Evolutionary conservation across 2,797 vertebrate genomes (phyloP).

Genomic region (Bucorvus abyssinicus): DNA sequence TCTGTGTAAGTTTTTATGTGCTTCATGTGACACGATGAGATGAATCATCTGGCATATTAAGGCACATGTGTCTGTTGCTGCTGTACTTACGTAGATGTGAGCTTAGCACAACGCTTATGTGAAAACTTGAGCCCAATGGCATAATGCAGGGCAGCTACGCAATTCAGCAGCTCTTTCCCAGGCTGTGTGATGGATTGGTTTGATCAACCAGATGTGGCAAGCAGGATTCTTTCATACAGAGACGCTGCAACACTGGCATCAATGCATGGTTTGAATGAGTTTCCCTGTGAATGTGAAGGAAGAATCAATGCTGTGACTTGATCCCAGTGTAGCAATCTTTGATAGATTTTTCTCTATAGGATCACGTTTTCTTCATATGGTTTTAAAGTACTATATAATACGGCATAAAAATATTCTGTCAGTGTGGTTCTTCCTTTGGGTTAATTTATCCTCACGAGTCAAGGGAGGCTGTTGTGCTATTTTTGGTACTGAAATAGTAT

Average conservation of each 20-base stretch:
- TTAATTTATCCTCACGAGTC: constrained; percentile 1
- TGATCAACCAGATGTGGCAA: background rate
- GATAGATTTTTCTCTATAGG: background rate
- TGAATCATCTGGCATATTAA: background rate
- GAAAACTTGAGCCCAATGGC: background rate
- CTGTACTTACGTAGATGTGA: accelerated
- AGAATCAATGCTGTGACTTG: background rate
- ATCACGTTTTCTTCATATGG: background rate
- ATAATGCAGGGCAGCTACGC: background rate
- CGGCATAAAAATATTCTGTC: background rate
- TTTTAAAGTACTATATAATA: background rate
- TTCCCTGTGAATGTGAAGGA: background rate
- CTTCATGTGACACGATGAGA: background rate
- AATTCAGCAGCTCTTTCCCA: background rate
- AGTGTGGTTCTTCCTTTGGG: background rate
- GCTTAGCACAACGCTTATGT: background rate
- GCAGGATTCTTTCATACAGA: background rate
- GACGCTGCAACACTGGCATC: background rate
- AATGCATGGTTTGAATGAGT: background rate
- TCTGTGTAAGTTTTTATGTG: background rate
- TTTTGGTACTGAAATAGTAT: background rate
- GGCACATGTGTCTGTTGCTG: background rate
- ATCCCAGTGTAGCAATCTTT: background rate
- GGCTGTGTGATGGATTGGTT: background rate
- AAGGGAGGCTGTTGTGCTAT: background rate